phyloP scores from a whole-genome alignment of 2,113 vertebrate genomes.

The Ivindomyrus marchei region DNA sequence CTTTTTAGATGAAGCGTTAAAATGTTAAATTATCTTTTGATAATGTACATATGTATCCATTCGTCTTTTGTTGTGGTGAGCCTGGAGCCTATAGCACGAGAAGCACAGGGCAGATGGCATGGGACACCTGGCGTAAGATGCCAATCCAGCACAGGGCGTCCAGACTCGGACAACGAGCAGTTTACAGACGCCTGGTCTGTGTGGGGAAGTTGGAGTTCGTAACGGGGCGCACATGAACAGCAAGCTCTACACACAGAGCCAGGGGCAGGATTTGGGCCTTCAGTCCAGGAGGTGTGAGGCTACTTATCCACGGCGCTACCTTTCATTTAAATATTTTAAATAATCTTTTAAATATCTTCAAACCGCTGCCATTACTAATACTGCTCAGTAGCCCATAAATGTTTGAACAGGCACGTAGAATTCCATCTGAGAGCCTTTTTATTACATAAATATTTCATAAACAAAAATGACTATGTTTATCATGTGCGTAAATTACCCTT shows the following conservation, averaged over 20 bases:
- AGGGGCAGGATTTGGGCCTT: not conserved
- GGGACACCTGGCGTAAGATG: not conserved
- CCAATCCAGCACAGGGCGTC: not conserved
- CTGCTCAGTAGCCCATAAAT: not conserved
- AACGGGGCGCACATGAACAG: not conserved
- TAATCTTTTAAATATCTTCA: not conserved
- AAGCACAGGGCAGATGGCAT: not conserved
- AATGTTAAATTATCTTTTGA: not conserved
- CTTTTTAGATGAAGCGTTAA: not conserved
- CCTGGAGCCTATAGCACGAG: not conserved
- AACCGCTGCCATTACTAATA: not conserved
- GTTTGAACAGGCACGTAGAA: not conserved
- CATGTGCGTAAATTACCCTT: not conserved
- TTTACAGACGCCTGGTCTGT: not conserved
- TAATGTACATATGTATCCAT: not conserved
- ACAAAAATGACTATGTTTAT: not conserved
- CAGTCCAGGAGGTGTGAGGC: not conserved
- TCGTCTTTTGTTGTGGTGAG: not conserved
- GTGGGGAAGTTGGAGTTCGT: not conserved
- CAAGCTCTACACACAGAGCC: not conserved
- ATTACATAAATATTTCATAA: constrained; percentile 15
- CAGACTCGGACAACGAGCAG: not conserved
- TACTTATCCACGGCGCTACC: not conserved
- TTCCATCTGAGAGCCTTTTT: not conserved
- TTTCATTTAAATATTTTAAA: not conserved